Evolutionary conservation across 2,797 vertebrate genomes (phyloP).

Genomic region (Bradypus variegatus): DNA sequence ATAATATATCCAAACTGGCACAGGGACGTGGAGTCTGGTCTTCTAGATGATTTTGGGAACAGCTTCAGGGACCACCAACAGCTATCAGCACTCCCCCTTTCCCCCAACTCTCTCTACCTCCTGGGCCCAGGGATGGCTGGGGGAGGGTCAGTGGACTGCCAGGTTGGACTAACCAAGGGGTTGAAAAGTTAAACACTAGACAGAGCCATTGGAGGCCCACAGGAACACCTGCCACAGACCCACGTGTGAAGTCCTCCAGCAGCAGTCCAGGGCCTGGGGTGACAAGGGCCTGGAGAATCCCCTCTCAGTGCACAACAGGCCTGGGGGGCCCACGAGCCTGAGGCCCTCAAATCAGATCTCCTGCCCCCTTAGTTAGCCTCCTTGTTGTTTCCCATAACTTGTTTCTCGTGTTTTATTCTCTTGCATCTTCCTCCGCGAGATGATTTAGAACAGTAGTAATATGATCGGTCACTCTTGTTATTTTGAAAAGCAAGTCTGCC

Average conservation of each 20-base stretch:
- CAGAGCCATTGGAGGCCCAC: no score
- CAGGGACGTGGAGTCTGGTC: no score
- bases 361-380: no score
- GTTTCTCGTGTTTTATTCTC: accelerated
- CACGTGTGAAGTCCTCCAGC: not conserved
- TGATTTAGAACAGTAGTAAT: accelerated
- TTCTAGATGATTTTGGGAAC: not conserved
- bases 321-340: accelerated
- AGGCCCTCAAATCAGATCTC: accelerated
- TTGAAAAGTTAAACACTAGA: not conserved
- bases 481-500: no score
- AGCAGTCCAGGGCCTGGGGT: accelerated
- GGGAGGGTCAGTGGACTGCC: no score
- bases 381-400: no score
- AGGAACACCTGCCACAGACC: accelerated
- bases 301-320: accelerated
- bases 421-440: not conserved
- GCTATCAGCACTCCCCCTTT: accelerated
- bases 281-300: accelerated
- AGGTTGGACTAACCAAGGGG: accelerated
- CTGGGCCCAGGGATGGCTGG: no score
- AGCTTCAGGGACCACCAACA: not conserved
- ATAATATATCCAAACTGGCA: no score
- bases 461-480: not conserved
- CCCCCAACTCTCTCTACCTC: accelerated